Base-by-base conservation (phyloP, 1,140 invertebrate species). In the Calliphora vicina region DNA sequence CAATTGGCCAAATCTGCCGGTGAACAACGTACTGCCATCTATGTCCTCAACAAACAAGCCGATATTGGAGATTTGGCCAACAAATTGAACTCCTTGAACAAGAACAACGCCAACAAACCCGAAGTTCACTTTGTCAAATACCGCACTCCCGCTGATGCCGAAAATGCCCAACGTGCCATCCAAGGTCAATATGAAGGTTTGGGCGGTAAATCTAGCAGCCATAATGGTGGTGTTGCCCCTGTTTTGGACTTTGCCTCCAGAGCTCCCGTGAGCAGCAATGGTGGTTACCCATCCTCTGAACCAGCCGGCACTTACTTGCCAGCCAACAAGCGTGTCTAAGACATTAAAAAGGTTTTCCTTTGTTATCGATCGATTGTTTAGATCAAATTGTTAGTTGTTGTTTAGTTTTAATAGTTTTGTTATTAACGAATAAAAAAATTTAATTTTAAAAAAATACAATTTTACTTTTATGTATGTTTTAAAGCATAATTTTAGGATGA, bases 81-180 rank as follows among this genome's bases (percentile, higher is more conserved):
- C 80, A 87, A 86, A 73, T 67, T 88, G 82, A 86, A 87, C 27
- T 61, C 84, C 43, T 85, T 87, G 72, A 84, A 85, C 72, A 84
- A 81, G 84, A 86, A 86, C 84, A 84, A 50, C 74, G 85, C 84
- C 83, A 86, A 86, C 84, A 86, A 86, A 84, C 87, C 87, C 50
- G 87, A 88, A 84, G 87, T 88, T 12, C 87, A 87, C 84, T 88
- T 88, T 81, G 87, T 88, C 83, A 88, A 88, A 83, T 88, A 88
- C 84, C 83, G 87, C 20, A 88, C 87, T 23, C 84, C 84, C n/a
- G 87, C 88, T 84, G 87, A 88, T 82, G 87, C 87, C 82, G 85
- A 85, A 82, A 86, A 88, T 45, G 87, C 87, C 10, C 86, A 88
- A 83, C 86, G 84, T 15, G 86, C 87, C 35, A 88, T 88, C 29